A percentile compares a stretch with the other conserved stretches of the same genome.
Conservation (phyloP, 2,797 vertebrate species). For the Masticophis lateralis region DNA sequence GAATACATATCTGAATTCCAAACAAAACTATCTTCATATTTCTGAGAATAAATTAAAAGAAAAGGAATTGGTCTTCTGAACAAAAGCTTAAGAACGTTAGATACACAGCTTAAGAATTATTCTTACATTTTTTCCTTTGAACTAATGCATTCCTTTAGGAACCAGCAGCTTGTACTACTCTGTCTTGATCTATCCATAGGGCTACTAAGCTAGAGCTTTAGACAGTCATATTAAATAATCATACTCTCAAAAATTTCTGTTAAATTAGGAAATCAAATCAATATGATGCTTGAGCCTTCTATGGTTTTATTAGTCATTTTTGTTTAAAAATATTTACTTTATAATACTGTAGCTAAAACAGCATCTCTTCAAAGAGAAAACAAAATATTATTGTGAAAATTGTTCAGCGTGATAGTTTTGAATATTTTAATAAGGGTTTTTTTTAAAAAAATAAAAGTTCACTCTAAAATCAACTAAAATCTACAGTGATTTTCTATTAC, state of each 20-base stretch:
- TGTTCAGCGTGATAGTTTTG: neutral
- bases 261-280: neutral
- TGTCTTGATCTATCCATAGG: neutral
- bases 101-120: neutral
- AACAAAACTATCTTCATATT: neutral
- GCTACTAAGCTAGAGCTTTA: neutral
- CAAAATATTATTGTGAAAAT: neutral
- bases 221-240: neutral
- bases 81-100: neutral
- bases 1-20: rapidly evolving
- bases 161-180: neutral
- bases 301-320: neutral
- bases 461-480: neutral
- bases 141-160: neutral
- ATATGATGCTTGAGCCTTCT: neutral
- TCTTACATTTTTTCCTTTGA: neutral
- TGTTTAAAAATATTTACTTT: neutral
- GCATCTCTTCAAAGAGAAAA: neutral
- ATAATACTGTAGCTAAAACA: neutral
- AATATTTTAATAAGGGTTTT: neutral
- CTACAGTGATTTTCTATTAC: neutral
- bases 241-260: neutral
- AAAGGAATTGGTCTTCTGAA: neutral
- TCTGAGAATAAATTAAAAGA: neutral
- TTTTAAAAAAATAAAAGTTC: neutral